Percentiles rank a stretch among this genome's conserved stretches.
Evolutionary conservation across 30 jellyfish, hydroid and myxozoan genomes (phyloP).

Genomic region (Chrysaora quinquecirrha): DNA sequence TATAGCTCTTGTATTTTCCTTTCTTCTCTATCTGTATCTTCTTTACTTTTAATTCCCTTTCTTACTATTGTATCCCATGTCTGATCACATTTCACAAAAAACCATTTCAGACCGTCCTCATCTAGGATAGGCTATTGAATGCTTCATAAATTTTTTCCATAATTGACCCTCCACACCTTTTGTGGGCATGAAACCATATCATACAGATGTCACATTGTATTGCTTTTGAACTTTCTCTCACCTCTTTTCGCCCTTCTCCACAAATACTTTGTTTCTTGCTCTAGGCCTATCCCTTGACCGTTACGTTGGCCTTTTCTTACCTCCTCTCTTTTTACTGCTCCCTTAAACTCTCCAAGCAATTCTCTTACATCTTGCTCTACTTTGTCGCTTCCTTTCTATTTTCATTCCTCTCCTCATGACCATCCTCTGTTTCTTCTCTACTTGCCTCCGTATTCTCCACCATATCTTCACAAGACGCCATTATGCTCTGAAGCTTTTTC

Average conservation of each 20-base stretch:
- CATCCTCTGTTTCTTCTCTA: too few species aligned
- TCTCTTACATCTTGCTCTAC: too few species aligned
- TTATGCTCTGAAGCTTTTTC: too few species aligned
- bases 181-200: background rate
- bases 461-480: too few species aligned
- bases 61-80: too few species aligned
- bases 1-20: constrained; percentile 12
- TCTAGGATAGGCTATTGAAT: background rate
- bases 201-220: background rate
- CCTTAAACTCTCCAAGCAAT: background rate
- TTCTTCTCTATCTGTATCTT: background rate
- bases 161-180: background rate
- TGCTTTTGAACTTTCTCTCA: background rate
- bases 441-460: too few species aligned
- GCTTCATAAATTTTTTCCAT: background rate
- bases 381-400: too few species aligned
- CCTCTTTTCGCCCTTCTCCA: background rate
- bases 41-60: background rate
- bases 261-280: background rate
- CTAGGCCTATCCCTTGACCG: background rate
- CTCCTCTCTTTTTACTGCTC: background rate
- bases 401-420: too few species aligned
- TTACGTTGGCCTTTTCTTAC: background rate
- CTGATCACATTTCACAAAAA: background rate
- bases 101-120: background rate